phyloP scores from a whole-genome alignment of 2,797 vertebrate genomes.

The Gadopsis bispinosus region DNA sequence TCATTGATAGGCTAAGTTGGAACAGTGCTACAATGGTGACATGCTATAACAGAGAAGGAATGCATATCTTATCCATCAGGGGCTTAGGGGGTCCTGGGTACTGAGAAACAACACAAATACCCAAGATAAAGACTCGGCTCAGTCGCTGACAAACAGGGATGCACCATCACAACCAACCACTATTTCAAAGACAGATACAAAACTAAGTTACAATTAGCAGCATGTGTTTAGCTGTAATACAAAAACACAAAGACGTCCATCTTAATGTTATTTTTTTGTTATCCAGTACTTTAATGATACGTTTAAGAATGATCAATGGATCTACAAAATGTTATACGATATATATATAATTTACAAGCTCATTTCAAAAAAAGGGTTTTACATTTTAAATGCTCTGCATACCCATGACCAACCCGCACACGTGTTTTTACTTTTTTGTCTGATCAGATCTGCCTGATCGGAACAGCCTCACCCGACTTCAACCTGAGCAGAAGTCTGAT shows the following conservation, averaged over 20 bases:
- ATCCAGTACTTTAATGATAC: not conserved
- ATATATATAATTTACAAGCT: not conserved
- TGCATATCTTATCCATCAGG: conserved; percentile 53
- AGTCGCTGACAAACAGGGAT: conserved; percentile 28
- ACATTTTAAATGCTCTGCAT: not conserved
- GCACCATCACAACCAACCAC: not conserved
- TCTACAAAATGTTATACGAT: not conserved
- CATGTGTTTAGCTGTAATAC: not conserved
- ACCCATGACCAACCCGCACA: not conserved
- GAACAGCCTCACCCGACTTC: not conserved
- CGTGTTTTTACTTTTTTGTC: conserved; percentile 14
- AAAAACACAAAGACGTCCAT: not conserved
- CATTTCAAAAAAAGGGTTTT: not conserved
- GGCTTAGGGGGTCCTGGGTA: conserved; percentile 19
- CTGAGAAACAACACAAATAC: conserved; percentile 41
- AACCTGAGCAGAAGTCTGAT: conserved; percentile 4
- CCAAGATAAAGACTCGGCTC: conserved; percentile 20
- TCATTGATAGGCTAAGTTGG: conserved; percentile 5
- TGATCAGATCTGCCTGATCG: not conserved
- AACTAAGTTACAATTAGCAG: not conserved
- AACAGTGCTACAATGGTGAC: conserved; percentile 16
- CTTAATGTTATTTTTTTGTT: too few relatives aligned
- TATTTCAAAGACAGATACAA: conserved; percentile 4
- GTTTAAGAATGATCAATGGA: not conserved
- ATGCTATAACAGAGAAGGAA: conserved; percentile 53